Base-by-base conservation (phyloP, 30 jellyfish, hydroid and myxozoan species). In the Aurelia sp. region DNA sequence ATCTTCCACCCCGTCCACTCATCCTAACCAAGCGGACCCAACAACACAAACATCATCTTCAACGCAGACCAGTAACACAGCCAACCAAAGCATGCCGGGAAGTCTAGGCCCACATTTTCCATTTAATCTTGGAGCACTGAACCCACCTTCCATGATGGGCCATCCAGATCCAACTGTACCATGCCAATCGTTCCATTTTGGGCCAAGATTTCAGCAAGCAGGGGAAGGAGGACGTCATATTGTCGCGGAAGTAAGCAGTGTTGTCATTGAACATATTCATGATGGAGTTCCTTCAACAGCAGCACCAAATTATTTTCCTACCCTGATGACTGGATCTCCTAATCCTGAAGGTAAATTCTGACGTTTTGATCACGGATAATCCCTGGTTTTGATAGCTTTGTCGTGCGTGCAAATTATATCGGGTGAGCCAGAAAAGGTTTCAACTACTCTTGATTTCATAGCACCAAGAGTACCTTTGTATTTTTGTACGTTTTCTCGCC, bases 111-210 rank as follows among this genome's bases (percentile, higher is more conserved):
- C 79, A 31, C 52, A 68, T 61, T 82, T 60, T 58, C 90, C 96
- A 11, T 66, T 67, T 20, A 68, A 68, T 79, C 81, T 64, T 2
- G 80, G 74, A 10, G 63, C 70, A 3, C 62, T 75, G 16, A 50
- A 67, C 20, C 84, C 91, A 17, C 16, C 64, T 51, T 55, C 84
- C 12, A 50, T 67, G 73, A 17, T 68, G 19, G 90, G 90, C 4
- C 96, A 90, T 84, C 97, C 97, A 41, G 99, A 95, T 53, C 90
- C 97, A 12, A 76, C 82, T 10, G 90, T 95, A 6, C 99, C 97
- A 4, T 95, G 99, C 77, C 97, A 90, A 20, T 95, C 99, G 60
- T 95, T 87, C 85, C 99, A 95, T 69, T 90, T 95, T 76, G 99
- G 99, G n/a, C 99, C 99, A 16, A 83, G 91, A 18, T 88, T 94